These are phyloP conservation scores for Cotesia typhae DNA, from an alignment of 1,140 invertebrate species.

Conservation along the genomic window DNA sequence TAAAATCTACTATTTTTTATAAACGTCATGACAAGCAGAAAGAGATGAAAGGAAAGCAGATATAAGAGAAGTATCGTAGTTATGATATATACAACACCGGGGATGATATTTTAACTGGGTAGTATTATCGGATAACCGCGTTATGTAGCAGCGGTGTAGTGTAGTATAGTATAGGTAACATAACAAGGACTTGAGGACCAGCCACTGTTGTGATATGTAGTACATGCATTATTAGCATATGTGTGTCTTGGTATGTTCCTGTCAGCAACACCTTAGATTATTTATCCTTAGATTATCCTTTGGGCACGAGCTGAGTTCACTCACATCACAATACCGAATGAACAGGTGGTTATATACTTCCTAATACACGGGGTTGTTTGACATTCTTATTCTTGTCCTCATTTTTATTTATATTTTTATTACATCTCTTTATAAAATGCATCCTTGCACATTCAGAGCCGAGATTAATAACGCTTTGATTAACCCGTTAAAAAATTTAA, in stretches of 20 bases:
- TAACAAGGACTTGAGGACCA: background rate
- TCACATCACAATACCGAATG: conserved; percentile 5
- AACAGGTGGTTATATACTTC: conserved; percentile 16
- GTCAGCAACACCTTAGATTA: conserved; percentile 16
- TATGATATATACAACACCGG: too few species aligned
- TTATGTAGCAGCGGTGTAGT: background rate
- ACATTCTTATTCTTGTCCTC: background rate
- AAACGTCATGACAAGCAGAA: too few species aligned
- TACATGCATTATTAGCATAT: conserved; percentile 10
- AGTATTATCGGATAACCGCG: too few species aligned
- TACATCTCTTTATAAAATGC: background rate
- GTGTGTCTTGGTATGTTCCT: conserved; percentile 4
- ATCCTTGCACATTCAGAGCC: too few species aligned
- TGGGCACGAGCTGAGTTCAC: background rate
- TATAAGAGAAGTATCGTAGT: too few species aligned
- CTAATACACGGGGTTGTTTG: conserved; percentile 8
- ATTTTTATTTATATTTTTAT: background rate
- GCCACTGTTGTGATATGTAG: background rate
- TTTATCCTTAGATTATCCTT: conserved; percentile 25
- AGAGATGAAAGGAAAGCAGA: too few species aligned
- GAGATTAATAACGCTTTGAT: too few species aligned
- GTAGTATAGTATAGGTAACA: background rate
- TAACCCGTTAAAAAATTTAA: too few species aligned
- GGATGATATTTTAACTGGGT: too few species aligned
- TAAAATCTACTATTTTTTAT: too few species aligned